phyloP scores from a whole-genome alignment of 2,113 vertebrate genomes.

The Tachuris rubrigastra region DNA sequence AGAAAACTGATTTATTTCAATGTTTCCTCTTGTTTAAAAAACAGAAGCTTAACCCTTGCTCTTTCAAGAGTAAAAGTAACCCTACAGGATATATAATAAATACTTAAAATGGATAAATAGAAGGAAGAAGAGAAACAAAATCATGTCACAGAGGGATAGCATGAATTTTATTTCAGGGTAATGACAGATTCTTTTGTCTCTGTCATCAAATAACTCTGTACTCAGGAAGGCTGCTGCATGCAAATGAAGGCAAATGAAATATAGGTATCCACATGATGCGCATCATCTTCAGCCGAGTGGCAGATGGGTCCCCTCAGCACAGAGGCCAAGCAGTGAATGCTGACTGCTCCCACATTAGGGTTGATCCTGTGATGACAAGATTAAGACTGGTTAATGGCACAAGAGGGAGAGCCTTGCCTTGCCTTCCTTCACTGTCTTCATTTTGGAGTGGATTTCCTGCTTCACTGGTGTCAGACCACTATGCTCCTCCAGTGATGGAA shows the following conservation, averaged over 20 bases:
- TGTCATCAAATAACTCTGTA: neutral
- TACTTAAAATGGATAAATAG: conserved; percentile 26
- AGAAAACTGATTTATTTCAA: conserved; percentile 23
- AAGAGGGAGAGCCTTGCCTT: neutral
- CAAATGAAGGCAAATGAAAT: conserved; percentile 25
- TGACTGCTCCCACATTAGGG: neutral
- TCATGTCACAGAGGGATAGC: neutral
- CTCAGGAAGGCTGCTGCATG: neutral
- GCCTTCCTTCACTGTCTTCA: neutral
- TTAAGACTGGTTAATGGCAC: neutral
- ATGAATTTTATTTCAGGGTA: conserved; percentile 19
- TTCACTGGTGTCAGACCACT: neutral
- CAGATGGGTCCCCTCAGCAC: neutral
- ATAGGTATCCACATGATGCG: neutral
- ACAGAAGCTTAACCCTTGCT: neutral
- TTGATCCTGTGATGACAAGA: neutral
- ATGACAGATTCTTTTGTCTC: conserved; percentile 29
- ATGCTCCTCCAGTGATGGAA: neutral
- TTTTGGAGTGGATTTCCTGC: neutral
- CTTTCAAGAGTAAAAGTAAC: conserved; percentile 7
- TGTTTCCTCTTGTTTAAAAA: conserved; percentile 3
- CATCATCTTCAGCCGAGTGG: neutral
- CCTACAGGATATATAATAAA: neutral
- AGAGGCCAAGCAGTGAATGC: neutral
- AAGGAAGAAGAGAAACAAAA: neutral